A percentile compares a stretch with the other conserved stretches of the same genome.
These are phyloP conservation scores for Intellagama lesueurii DNA, from an alignment of 2,797 vertebrate species.

Conservation along the genomic window DNA sequence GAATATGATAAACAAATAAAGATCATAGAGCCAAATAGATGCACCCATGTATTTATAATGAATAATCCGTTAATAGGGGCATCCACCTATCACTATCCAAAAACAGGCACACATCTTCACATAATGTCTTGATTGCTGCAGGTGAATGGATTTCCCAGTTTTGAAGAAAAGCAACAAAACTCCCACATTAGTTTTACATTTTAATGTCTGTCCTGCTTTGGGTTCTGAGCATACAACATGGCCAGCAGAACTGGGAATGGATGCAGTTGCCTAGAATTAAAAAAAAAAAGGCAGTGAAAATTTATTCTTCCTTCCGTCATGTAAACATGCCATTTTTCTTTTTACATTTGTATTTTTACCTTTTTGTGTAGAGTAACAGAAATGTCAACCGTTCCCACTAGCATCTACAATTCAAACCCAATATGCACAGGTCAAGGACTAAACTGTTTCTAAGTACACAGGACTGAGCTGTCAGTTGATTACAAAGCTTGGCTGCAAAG, in stretches of 20 bases:
- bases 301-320: not conserved
- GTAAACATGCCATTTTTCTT: not conserved
- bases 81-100: not conserved
- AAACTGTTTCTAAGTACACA: not conserved
- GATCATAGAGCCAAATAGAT: not conserved
- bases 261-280: not conserved
- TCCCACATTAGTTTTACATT: slow-evolving; percentile 13
- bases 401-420: not conserved
- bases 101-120: not conserved
- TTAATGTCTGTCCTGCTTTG: slow-evolving; percentile 32
- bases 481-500: slow-evolving; percentile 49
- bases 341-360: too few species aligned
- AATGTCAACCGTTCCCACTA: not conserved
- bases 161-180: slow-evolving; percentile 29
- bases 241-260: not conserved
- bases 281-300: accelerated
- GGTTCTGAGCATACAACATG: not conserved
- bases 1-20: not conserved
- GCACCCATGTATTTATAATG: not conserved
- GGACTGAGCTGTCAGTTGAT: slow-evolving; percentile 27
- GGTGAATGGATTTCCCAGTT: slow-evolving; percentile 53
- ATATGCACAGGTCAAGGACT: not conserved
- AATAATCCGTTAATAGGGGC: not conserved
- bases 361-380: not conserved
- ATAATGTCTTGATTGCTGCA: slow-evolving; percentile 28